These are phyloP conservation scores for Lepilemur ruficaudatus DNA, from an alignment of 2,797 vertebrate species.

Conservation along the genomic window DNA sequence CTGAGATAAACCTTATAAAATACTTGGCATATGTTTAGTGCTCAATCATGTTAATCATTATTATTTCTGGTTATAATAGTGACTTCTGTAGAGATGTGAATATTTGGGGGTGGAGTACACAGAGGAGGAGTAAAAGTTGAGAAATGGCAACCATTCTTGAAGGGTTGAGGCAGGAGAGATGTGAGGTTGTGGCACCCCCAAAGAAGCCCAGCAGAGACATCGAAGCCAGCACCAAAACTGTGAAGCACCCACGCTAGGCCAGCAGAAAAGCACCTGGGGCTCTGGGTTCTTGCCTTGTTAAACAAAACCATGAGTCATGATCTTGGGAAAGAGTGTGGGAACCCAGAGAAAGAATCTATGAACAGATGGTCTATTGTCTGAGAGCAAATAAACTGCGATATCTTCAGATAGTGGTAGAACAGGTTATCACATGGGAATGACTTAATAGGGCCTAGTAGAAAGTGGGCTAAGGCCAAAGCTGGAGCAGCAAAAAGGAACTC, in stretches of 20 bases:
- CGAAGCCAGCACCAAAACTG: neutral
- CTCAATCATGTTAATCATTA: neutral
- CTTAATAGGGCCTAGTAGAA: neutral
- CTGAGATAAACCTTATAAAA: constrained; percentile 27
- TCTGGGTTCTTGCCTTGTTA: constrained; percentile 25
- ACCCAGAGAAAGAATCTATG: constrained; percentile 36
- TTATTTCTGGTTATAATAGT: constrained; percentile 38
- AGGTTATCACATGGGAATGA: constrained; percentile 27
- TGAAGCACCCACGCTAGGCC: neutral
- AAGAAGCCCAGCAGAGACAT: neutral
- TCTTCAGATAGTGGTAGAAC: constrained; percentile 44
- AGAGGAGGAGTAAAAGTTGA: neutral
- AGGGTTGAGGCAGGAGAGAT: neutral
- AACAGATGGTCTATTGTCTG: constrained; percentile 54
- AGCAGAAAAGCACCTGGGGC: neutral
- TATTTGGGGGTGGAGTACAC: neutral
- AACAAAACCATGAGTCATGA: constrained; percentile 55
- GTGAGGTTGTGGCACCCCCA: neutral
- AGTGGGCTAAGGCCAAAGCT: neutral
- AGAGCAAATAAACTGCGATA: constrained; percentile 36
- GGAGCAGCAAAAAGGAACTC: neutral
- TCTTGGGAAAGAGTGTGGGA: constrained; percentile 57
- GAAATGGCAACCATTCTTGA: neutral
- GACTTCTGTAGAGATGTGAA: constrained; percentile 3
- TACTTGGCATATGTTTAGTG: neutral